A percentile compares a stretch with the other conserved stretches of the same genome.
Conservation (phyloP, 2,113 vertebrate genomes). For the Scopus umbretta region DNA sequence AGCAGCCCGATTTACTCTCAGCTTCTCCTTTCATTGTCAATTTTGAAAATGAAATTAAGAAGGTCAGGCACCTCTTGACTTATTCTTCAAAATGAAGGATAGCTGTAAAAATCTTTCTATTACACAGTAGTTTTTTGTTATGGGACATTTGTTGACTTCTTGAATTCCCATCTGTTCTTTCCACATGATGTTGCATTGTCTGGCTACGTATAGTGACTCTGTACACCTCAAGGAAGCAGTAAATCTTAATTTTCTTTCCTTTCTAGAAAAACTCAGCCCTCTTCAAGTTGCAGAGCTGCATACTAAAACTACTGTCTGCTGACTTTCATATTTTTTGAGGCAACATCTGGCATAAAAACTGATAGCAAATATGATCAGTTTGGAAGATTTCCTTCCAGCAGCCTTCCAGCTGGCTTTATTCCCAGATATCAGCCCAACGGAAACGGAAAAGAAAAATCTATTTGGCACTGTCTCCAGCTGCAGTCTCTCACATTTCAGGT, state of each 20-base stretch:
- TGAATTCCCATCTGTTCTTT: background rate
- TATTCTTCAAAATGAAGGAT: background rate
- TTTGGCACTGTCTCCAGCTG: slow-evolving; percentile 17
- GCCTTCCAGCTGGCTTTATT: slow-evolving; percentile 40
- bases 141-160: background rate
- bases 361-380: slow-evolving; percentile 38
- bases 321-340: slow-evolving; percentile 3
- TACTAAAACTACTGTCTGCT: slow-evolving; percentile 4
- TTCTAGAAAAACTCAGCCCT: background rate
- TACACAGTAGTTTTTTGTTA: background rate
- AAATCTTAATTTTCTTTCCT: background rate
- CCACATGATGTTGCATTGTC: background rate
- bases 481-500: background rate
- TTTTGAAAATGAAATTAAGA: background rate
- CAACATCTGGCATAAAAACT: slow-evolving; percentile 56
- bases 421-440: slow-evolving; percentile 23
- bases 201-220: background rate
- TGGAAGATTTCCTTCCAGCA: slow-evolving; percentile 46
- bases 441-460: background rate
- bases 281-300: background rate
- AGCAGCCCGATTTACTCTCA: background rate
- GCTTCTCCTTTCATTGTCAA: background rate
- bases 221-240: background rate
- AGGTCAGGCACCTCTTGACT: background rate
- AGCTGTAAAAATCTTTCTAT: background rate